Base-by-base conservation (phyloP, 2,797 vertebrate genomes). In the Leptoclinus maculatus region DNA sequence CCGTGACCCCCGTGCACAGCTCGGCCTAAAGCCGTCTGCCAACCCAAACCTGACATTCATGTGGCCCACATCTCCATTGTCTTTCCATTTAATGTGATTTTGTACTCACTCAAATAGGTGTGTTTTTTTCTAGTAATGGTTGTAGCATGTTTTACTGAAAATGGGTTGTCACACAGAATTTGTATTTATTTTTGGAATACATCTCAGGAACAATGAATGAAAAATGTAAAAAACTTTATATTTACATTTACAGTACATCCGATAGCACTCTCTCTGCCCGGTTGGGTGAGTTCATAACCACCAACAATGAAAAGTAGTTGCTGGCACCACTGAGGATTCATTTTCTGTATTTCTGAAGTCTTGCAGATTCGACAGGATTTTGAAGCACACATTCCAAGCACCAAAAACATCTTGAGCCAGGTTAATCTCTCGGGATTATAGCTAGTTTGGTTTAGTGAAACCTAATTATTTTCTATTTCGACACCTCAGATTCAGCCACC, bases 121-220 rank as follows among this genome's bases (percentile, higher is more conserved):
- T 32, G 36, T 56, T 79, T 74, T 74, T 69, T 25, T 72, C 21
- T 45, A 21, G 27, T 25, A 38, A 23, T 57, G 11, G 64, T 47
- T 66, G 77, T 68, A 77, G 66, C 47, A 70, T 64, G 38, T 81
- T 63, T 38, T 3, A 64, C 19, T 23, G 38, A 43, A 41, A 27
- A 65, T 25, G 17, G 38, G 63, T 34, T 59, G 29, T 76, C 72
- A 51, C 64, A 70, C 12, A 68, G 47, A 71, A 57, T 87, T 75
- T 86, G n/a, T 79, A 67, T 82, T 72, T 83, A 72, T 83, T 77
- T 85, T 76, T 71, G 25, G 13, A 69, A 32, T 54, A 76, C 16
- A 58, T 74, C 88, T 91, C 84, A 85, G 85, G 82, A 81, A 79
- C 25, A 71, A 51, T 21, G 25, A 45, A 11, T 68, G 19, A 57